Conservation (phyloP, 2,888 invertebrate genomes). For the Netelia virgata region DNA sequence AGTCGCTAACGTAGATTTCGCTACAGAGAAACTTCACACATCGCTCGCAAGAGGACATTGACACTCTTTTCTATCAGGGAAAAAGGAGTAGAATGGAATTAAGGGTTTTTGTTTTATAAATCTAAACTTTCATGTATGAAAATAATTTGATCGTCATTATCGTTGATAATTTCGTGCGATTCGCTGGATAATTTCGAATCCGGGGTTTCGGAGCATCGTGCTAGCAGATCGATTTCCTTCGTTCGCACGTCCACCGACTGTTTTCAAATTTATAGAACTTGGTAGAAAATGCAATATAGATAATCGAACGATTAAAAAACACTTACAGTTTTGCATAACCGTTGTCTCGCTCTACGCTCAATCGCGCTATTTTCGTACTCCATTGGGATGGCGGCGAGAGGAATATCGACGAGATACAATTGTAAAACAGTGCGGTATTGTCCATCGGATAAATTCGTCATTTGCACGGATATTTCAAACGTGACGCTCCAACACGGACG, state of each 20-base stretch:
- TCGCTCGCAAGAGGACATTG: too few relatives aligned
- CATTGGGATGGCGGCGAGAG: slow-evolving; percentile 77
- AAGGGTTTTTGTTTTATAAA: background rate
- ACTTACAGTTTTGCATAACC: slow-evolving; percentile 73
- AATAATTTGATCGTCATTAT: background rate
- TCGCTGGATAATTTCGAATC: background rate
- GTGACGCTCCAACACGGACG: slow-evolving; percentile 76
- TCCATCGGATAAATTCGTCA: slow-evolving; percentile 73
- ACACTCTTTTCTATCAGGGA: too few relatives aligned
- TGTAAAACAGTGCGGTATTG: slow-evolving; percentile 78
- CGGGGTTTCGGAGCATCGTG: slow-evolving; percentile 16
- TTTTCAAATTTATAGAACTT: slow-evolving; percentile 53
- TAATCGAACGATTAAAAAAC: slow-evolving; percentile 1
- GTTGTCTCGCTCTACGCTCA: slow-evolving; percentile 68
- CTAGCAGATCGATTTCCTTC: slow-evolving; percentile 52
- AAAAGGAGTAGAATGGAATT: too few relatives aligned
- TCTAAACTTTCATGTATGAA: background rate
- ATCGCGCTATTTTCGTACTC: slow-evolving; percentile 67
- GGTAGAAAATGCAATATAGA: slow-evolving; percentile 36
- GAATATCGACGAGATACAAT: slow-evolving; percentile 82
- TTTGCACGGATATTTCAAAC: slow-evolving; percentile 77
- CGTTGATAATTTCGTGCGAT: slow-evolving; percentile 32
- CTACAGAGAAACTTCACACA: too few relatives aligned
- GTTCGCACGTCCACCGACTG: slow-evolving; percentile 57
- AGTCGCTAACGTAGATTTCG: too few relatives aligned